These are phyloP conservation scores for Sepioteuthis lessoniana DNA, from an alignment of 2,888 invertebrate species.

Conservation along the genomic window DNA sequence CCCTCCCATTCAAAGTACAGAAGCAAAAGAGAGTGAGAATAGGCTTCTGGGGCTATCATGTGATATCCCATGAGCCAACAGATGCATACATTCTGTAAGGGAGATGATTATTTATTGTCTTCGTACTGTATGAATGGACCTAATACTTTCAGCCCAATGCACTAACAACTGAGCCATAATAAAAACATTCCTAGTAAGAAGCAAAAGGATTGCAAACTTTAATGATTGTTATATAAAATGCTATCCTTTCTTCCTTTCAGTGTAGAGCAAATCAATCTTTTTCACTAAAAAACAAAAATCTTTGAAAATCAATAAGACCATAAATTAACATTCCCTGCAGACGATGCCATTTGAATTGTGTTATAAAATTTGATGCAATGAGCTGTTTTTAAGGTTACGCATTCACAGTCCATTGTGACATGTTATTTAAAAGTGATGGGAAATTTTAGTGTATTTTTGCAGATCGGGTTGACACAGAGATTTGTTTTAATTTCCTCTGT, in stretches of 20 bases:
- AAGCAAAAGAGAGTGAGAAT: too few species aligned
- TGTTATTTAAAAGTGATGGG: not conserved
- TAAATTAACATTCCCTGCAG: constrained; percentile 8
- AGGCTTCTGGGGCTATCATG: too few species aligned
- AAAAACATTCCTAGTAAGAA: not conserved
- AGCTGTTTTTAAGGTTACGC: not conserved
- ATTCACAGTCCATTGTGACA: not conserved
- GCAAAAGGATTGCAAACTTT: not conserved
- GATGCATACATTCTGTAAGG: too few species aligned
- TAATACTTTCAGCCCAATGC: not conserved
- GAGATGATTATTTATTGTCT: too few species aligned
- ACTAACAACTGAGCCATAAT: not conserved
- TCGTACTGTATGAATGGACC: not conserved
- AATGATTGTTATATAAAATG: not conserved
- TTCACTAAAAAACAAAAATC: not conserved
- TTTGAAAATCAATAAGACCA: not conserved
- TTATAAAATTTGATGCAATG: not conserved
- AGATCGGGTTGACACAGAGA: not conserved
- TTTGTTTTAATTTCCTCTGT: not conserved
- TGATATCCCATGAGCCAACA: too few species aligned
- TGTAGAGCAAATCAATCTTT: not conserved
- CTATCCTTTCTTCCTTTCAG: not conserved
- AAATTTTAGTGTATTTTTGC: not conserved
- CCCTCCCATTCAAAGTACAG: too few species aligned
- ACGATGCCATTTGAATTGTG: not conserved